phyloP scores from a whole-genome alignment of 2,113 vertebrate genomes.

The Tenebrosternarchus preto region DNA sequence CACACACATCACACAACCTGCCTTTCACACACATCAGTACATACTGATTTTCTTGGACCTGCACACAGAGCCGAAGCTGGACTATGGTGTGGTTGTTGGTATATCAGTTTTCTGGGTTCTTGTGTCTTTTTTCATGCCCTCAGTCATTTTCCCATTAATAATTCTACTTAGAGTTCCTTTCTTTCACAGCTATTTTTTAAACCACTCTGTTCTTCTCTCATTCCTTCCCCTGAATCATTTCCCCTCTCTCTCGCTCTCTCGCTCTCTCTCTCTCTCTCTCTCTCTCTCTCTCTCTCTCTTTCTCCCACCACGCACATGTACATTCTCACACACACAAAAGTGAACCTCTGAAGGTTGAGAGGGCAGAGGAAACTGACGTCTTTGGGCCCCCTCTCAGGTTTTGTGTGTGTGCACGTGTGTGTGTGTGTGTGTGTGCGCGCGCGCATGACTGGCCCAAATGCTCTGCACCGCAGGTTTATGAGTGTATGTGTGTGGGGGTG shows the following conservation, averaged over 20 bases:
- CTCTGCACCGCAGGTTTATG: conserved; percentile 16
- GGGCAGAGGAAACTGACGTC: conserved; percentile 72
- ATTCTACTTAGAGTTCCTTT: neutral
- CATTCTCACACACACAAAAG: conserved; percentile 51
- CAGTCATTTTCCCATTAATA: neutral
- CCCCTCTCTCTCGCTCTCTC: conserved; percentile 6
- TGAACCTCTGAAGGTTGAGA: conserved; percentile 72
- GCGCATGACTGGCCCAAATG: conserved; percentile 59
- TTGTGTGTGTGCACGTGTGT: conserved; percentile 37
- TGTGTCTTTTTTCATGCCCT: neutral
- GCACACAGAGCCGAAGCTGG: no score
- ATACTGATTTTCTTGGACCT: no score
- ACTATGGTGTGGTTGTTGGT: no score
- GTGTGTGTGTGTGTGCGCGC: conserved; percentile 24
- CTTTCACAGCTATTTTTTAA: conserved; percentile 12
- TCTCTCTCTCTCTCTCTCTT: no score
- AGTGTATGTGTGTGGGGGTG: conserved; percentile 27
- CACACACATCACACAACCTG: neutral
- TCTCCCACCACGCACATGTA: neutral
- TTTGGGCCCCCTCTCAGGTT: conserved; percentile 75
- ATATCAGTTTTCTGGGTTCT: neutral
- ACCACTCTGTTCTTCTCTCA: conserved; percentile 20
- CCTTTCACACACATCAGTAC: no score
- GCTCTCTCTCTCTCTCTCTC: no score
- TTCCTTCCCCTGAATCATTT: neutral